These are phyloP conservation scores for Corythornis leucogaster DNA, from an alignment of 2,797 vertebrate species.

Conservation along the genomic window DNA sequence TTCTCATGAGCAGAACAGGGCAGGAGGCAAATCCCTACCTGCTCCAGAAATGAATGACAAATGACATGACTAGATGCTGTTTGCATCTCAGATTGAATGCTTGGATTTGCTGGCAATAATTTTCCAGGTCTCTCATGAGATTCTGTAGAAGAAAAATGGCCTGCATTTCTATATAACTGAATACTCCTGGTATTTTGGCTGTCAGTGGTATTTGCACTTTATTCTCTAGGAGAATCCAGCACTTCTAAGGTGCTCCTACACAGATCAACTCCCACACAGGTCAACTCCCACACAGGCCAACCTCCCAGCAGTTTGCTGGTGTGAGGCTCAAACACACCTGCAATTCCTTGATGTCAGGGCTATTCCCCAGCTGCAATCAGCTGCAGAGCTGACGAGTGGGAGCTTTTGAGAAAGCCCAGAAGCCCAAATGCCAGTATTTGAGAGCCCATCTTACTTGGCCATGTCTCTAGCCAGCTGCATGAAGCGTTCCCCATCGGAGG, in stretches of 20 bases:
- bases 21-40: not conserved
- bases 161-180: not conserved
- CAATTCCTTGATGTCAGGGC: not conserved
- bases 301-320: too few relatives aligned
- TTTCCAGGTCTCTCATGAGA: not conserved
- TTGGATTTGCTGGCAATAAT: not conserved
- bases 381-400: not conserved
- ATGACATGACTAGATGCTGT: not conserved
- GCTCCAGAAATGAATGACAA: not conserved
- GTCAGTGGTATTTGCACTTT: not conserved
- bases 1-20: not conserved
- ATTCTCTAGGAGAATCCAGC: not conserved
- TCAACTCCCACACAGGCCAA: not conserved
- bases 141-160: not conserved
- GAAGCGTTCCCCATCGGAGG: constrained; percentile 93
- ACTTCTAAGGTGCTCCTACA: not conserved
- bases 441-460: constrained; percentile 85
- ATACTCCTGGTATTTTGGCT: not conserved
- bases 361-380: not conserved
- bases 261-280: not conserved
- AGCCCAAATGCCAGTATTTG: fast-evolving
- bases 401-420: not conserved
- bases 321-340: not conserved
- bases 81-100: not conserved
- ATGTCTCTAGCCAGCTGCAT: constrained; percentile 98